Percentiles rank a stretch among this genome's conserved stretches.
These are phyloP conservation scores for Propithecus deckenii DNA, from an alignment of 2,797 vertebrate species.

Conservation along the genomic window DNA sequence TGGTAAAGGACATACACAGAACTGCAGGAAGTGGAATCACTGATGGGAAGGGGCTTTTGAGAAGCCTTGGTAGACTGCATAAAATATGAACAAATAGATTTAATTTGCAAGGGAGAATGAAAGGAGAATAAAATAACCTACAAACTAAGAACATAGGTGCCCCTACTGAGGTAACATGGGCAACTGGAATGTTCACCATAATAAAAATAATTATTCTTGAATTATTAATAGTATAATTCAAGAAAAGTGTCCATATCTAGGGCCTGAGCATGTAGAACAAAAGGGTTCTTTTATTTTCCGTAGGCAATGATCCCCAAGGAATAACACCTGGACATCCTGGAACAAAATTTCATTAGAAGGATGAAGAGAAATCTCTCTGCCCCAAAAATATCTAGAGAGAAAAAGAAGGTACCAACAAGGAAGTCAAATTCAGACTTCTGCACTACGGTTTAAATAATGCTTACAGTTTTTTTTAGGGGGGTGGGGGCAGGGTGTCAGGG, in stretches of 20 bases:
- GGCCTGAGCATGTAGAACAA: background rate
- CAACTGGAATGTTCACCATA: background rate
- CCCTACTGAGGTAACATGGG: background rate
- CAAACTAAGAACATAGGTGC: background rate
- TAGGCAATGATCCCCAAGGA: background rate
- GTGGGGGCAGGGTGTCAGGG: no score
- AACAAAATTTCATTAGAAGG: background rate
- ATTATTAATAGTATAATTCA: background rate
- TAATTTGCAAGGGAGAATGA: background rate
- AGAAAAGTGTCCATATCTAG: background rate
- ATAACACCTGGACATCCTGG: background rate
- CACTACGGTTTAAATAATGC: background rate
- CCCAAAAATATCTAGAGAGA: background rate
- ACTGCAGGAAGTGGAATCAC: background rate
- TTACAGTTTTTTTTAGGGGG: background rate
- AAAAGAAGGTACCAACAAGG: background rate
- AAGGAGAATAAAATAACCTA: background rate
- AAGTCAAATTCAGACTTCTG: background rate
- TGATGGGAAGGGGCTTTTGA: background rate
- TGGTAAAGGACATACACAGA: background rate
- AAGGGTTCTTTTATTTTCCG: background rate
- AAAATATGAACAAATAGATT: background rate
- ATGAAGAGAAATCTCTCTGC: background rate
- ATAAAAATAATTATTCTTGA: background rate
- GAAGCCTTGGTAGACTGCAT: background rate